Percentiles rank a stretch among this genome's conserved stretches.
phyloP scores from a whole-genome alignment of 2,888 invertebrate genomes.

The Cosmia pyralina region DNA sequence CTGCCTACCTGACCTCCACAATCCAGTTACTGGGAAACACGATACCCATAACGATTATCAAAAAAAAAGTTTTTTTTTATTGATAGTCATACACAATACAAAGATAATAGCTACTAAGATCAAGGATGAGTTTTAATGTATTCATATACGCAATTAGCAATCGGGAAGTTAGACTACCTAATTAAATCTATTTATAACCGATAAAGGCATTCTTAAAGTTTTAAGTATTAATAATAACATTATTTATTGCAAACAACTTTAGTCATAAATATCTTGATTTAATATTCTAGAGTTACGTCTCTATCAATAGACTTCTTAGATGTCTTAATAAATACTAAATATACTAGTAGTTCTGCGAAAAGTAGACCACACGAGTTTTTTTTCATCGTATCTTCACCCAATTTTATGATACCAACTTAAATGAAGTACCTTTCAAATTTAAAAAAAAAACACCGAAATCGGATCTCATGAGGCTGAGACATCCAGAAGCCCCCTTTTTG shows the following conservation, averaged over 20 bases:
- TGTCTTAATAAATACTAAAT: neutral
- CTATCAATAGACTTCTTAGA: neutral
- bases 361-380: no score
- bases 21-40: neutral
- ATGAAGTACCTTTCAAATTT: no score
- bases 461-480: no score
- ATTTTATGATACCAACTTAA: no score
- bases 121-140: conserved; percentile 17
- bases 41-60: neutral
- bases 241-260: conserved; percentile 22
- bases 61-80: neutral
- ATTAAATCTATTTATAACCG: conserved; percentile 35
- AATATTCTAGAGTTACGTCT: conserved; percentile 13
- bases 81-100: neutral
- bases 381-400: no score
- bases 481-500: no score
- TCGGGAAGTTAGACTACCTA: conserved; percentile 25
- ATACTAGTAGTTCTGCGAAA: neutral
- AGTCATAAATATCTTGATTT: conserved; percentile 7
- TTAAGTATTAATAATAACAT: conserved; percentile 14
- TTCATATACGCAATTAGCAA: conserved; percentile 17
- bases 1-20: neutral
- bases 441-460: no score
- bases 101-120: neutral
- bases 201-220: conserved; percentile 8